Evolutionary conservation across 2,113 vertebrate genomes (phyloP).

Genomic region (Lophochroa leadbeateri): DNA sequence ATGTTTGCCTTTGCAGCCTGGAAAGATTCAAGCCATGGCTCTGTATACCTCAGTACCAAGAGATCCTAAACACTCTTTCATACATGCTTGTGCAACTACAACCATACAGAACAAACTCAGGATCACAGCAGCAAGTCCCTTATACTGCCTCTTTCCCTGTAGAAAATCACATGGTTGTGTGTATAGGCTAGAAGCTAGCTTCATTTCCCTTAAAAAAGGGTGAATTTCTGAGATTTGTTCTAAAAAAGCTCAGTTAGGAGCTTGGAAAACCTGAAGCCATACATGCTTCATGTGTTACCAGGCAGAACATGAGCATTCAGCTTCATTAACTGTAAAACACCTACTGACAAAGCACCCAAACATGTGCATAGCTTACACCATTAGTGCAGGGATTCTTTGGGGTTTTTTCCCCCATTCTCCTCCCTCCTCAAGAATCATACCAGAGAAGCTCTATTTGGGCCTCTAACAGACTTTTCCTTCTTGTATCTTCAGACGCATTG

Average conservation of each 20-base stretch:
- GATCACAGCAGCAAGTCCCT: not conserved
- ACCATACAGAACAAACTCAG: not conserved
- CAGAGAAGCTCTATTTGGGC: too few relatives aligned
- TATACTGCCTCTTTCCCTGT: rapidly evolving
- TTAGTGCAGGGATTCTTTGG: too few relatives aligned
- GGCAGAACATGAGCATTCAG: not conserved
- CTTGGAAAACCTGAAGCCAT: not conserved
- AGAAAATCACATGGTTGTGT: not conserved
- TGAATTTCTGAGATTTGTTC: not conserved
- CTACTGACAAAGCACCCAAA: not conserved
- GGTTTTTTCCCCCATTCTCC: too few relatives aligned
- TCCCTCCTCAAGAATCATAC: too few relatives aligned
- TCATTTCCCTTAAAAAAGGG: not conserved
- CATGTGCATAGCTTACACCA: not conserved
- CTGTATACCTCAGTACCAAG: not conserved
- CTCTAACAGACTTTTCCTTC: not conserved
- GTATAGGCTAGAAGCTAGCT: not conserved
- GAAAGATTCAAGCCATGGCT: not conserved
- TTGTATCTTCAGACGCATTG: not conserved
- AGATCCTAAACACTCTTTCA: not conserved
- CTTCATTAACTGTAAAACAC: rapidly evolving
- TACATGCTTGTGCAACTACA: not conserved
- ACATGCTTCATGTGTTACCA: not conserved
- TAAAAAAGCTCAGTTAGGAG: not conserved
- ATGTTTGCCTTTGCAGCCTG: not conserved